Conservation (phyloP, 2,888 invertebrate genomes). For the Euplexia lucipara region DNA sequence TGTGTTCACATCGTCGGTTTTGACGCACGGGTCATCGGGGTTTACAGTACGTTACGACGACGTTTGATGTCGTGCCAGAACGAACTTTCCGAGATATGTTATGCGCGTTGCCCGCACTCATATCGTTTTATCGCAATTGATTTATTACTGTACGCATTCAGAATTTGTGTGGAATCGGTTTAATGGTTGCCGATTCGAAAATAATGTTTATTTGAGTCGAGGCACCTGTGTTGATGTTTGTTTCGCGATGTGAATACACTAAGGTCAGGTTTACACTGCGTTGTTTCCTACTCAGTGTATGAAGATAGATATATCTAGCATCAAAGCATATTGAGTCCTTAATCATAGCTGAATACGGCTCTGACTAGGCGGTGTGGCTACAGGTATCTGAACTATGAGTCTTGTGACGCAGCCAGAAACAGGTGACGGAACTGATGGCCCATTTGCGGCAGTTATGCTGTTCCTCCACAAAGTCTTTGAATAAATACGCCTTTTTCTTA, state of each 20-base stretch:
- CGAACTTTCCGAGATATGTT: slow-evolving; percentile 49
- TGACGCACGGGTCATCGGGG: slow-evolving; percentile 68
- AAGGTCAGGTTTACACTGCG: background rate
- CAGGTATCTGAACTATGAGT: background rate
- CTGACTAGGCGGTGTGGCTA: no score
- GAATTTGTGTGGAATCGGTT: slow-evolving; percentile 49
- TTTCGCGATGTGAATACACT: slow-evolving; percentile 22
- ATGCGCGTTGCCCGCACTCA: slow-evolving; percentile 60
- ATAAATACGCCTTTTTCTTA: no score
- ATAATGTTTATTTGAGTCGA: slow-evolving; percentile 52
- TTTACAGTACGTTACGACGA: slow-evolving; percentile 50
- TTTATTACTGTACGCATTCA: slow-evolving; percentile 57
- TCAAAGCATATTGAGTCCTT: background rate
- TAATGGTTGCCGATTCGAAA: slow-evolving; percentile 51
- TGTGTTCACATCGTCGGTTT: slow-evolving; percentile 53
- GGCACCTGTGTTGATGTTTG: slow-evolving; percentile 43
- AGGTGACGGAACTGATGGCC: background rate
- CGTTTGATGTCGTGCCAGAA: slow-evolving; percentile 73
- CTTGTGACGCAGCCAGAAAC: background rate
- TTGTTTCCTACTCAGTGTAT: no score
- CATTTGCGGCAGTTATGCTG: no score
- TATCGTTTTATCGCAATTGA: slow-evolving; percentile 61
- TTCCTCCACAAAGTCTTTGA: no score
- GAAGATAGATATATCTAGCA: background rate
- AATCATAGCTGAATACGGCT: no score